phyloP scores from a whole-genome alignment of 2,113 vertebrate genomes.

The Aplodontia rufa region DNA sequence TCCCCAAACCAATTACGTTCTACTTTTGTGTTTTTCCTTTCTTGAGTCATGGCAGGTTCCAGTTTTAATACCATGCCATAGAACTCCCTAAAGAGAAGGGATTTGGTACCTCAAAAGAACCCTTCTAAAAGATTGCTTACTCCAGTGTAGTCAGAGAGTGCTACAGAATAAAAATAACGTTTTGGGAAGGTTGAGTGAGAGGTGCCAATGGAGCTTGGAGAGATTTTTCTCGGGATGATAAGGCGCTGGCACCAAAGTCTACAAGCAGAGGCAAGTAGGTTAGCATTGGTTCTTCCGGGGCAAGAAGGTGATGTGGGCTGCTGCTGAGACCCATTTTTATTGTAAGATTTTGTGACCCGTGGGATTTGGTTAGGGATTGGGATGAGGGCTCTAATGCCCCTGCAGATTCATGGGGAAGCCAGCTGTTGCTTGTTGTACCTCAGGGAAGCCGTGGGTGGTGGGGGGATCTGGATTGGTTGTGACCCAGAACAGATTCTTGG shows the following conservation, averaged over 20 bases:
- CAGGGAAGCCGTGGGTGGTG: background rate
- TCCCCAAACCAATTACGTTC: background rate
- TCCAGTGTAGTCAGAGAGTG: background rate
- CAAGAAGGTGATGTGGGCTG: background rate
- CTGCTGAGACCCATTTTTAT: background rate
- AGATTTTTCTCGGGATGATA: conserved; percentile 67
- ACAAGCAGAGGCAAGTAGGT: conserved; percentile 40
- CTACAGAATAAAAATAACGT: background rate
- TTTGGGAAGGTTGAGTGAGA: conserved; percentile 59
- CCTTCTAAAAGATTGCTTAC: background rate
- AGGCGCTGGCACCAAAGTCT: background rate
- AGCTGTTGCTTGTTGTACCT: background rate
- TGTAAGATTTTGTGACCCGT: background rate
- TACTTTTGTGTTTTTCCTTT: background rate
- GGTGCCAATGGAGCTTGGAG: background rate
- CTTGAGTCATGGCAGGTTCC: background rate
- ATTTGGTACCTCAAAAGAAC: background rate
- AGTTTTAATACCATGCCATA: background rate
- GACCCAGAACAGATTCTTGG: background rate
- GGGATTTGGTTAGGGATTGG: background rate
- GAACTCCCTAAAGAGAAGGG: background rate
- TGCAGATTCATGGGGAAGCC: background rate
- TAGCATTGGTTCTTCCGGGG: background rate
- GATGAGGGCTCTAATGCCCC: background rate
- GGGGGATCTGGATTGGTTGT: background rate